These are phyloP conservation scores for Pseudopodoces humilis DNA, from an alignment of 2,113 vertebrate genomes.

Conservation along the genomic window DNA sequence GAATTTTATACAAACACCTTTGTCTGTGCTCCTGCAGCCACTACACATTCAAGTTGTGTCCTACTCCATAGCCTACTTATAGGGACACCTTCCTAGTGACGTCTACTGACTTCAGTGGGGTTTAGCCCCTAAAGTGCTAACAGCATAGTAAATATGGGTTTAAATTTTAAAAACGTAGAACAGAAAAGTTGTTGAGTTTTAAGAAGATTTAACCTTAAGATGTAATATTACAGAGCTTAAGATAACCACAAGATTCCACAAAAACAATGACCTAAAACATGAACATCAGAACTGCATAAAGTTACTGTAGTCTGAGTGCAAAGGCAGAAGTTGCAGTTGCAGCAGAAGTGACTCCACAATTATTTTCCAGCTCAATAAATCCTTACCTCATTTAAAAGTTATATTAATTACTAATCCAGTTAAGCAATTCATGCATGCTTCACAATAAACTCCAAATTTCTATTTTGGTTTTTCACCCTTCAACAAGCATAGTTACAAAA, in stretches of 20 bases:
- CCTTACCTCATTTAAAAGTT: background rate
- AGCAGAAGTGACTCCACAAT: background rate
- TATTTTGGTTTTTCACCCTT: background rate
- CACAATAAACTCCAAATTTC: background rate
- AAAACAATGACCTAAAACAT: background rate
- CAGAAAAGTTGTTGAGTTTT: background rate
- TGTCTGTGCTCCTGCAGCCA: accelerated
- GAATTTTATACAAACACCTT: background rate
- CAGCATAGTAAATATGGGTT: background rate
- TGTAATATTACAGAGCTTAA: background rate
- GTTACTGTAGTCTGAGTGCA: background rate
- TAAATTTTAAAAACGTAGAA: background rate
- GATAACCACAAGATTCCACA: background rate
- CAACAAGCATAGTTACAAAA: background rate
- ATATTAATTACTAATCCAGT: background rate
- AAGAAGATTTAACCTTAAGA: background rate
- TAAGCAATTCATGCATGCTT: background rate
- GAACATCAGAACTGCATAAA: background rate
- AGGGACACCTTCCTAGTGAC: background rate
- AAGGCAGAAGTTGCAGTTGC: background rate
- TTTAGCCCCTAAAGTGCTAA: background rate
- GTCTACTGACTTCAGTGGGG: background rate
- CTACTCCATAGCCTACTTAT: background rate
- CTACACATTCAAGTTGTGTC: background rate
- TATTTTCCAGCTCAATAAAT: conserved; percentile 7